Evolutionary conservation across 2,888 invertebrate genomes (phyloP).

Genomic region (Oscheius onirici): DNA sequence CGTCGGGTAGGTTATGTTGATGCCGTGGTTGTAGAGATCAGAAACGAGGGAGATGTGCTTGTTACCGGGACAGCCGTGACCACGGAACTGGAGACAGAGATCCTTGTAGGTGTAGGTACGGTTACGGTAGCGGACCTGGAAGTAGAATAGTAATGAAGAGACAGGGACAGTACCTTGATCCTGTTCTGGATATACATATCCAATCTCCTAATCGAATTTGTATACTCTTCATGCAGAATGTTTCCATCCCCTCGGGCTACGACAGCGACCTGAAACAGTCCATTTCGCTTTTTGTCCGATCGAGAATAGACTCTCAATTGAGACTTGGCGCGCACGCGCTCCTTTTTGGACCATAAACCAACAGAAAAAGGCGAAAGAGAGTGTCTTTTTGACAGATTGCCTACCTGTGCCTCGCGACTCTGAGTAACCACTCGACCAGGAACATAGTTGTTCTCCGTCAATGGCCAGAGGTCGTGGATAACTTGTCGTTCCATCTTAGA

Average conservation of each 20-base stretch:
- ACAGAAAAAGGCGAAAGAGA: neutral
- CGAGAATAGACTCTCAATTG: neutral
- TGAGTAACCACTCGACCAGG: conserved; percentile 63
- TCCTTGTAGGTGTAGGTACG: conserved; percentile 50
- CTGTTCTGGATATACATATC: conserved; percentile 58
- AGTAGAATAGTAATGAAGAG: neutral
- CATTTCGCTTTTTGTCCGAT: too few relatives aligned
- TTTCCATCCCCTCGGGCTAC: conserved; percentile 83
- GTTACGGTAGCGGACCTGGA: conserved; percentile 20
- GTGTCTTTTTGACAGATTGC: neutral
- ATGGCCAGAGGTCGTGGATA: conserved; percentile 60
- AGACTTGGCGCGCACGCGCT: neutral
- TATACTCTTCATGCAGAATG: conserved; percentile 79
- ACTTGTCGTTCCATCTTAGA: conserved; percentile 57
- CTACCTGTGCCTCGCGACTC: conserved; percentile 59
- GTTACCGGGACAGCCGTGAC: conserved; percentile 54
- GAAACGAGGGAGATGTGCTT: conserved; percentile 56
- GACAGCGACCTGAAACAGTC: conserved; percentile 78
- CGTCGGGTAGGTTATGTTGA: conserved; percentile 63
- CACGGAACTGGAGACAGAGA: conserved; percentile 55
- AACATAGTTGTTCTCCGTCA: conserved; percentile 57
- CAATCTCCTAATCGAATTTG: conserved; percentile 51
- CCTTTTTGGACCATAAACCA: neutral
- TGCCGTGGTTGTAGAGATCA: conserved; percentile 51
- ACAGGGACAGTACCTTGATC: conserved; percentile 43